Base-by-base conservation (phyloP, 1,140 invertebrate species). In the Drosophila pandora region DNA sequence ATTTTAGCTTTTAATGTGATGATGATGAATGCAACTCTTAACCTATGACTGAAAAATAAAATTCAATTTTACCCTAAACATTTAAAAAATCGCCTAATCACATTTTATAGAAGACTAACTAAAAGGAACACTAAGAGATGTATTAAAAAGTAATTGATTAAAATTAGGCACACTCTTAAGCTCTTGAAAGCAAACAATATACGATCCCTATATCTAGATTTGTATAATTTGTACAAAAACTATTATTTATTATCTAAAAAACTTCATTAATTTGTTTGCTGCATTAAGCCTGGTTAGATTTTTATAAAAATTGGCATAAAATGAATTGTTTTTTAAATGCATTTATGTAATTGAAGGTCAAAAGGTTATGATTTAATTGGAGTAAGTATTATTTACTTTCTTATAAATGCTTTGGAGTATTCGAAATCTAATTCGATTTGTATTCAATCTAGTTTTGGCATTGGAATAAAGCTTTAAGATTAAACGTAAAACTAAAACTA, bases 401-500 rank as follows among this genome's bases (percentile, higher is more conserved):
- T 12, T 54, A 22, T 58, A 73, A 82, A 72, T 76, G 62, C 56
- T 17, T 47, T 47, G 39, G 74, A 70, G 65, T 85, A 85, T 87
- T 87, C 64, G 81, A 85, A 74, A 30, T 43, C 10, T 3, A 60
- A 72, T 68, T 74, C 49, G 50, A 10, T 28, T 68, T 4, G 49
- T 65, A 61, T 64, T n/a, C 13, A 30, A 52, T 41, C 39, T 10
- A 25, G n/a, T 47, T 81, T 82, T 81, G 79, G 79, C 62, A 77
- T 77, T 43, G 48, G 64, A 37, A 64, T 80, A 79, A 79, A 79
- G 76, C 70, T 79, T 76, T 22, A 47, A 39, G 48, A 80, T 45
- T 37, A 68, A 52, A 48, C 60, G 49, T 50, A 60, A 52, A 76
- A 82, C 57, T 90, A 90, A 90, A 82, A 90, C 87, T 90, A 90